phyloP scores from a whole-genome alignment of 92 coral and sea anemone species.

The Plumapathes pennacea region DNA sequence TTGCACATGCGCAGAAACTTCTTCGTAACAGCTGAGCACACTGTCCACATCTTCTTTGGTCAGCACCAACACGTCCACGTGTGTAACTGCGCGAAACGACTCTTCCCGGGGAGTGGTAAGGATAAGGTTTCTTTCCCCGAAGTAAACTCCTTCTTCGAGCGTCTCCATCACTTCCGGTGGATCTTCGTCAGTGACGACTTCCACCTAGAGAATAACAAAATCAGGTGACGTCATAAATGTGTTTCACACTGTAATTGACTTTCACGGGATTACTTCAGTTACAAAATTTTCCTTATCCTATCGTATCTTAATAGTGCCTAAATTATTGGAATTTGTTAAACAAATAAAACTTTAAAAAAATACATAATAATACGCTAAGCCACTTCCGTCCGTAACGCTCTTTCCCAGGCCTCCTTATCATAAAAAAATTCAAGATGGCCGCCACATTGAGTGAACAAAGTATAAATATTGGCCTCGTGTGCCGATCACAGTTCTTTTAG shows the following conservation, averaged over 20 bases:
- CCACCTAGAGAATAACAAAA: conserved; percentile 44
- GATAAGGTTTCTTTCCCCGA: conserved; percentile 65
- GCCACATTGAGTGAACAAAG: too few relatives aligned
- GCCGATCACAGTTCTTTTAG: too few relatives aligned
- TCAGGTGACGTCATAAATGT: not conserved
- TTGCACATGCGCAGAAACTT: conserved; percentile 42
- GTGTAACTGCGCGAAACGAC: conserved; percentile 80
- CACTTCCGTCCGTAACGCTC: too few relatives aligned
- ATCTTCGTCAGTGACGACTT: conserved; percentile 71
- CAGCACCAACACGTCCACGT: conserved; percentile 67
- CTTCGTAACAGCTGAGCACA: conserved; percentile 43
- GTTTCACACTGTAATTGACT: too few relatives aligned
- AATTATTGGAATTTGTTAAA: too few relatives aligned
- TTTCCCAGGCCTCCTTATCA: too few relatives aligned
- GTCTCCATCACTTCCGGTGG: conserved; percentile 80
- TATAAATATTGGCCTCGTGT: too few relatives aligned
- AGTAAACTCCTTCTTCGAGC: conserved; percentile 55
- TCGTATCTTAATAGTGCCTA: not conserved
- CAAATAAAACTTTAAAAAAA: too few relatives aligned
- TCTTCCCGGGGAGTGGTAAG: conserved; percentile 62
- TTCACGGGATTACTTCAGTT: too few relatives aligned
- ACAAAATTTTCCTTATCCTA: too few relatives aligned
- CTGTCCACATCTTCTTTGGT: conserved; percentile 67
- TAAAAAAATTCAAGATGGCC: too few relatives aligned
- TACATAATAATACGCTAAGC: too few relatives aligned